Base-by-base conservation (phyloP, 2,113 vertebrate genomes). In the Podarcis muralis region DNA sequence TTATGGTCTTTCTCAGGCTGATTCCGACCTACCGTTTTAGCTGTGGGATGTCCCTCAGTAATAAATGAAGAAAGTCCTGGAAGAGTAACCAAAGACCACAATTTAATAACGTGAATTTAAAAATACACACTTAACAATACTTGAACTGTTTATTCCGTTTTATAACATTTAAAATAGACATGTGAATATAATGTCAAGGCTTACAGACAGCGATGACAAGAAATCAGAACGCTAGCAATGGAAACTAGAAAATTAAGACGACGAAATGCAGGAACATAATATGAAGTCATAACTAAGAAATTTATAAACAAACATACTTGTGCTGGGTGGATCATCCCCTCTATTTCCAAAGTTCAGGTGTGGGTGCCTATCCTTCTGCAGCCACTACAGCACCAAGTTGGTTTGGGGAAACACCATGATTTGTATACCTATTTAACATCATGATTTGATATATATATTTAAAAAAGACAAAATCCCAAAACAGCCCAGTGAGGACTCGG, bases 41-140 rank as follows among this genome's bases (percentile, higher is more conserved):
- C 96, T 97, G 95, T 93, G 98, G 97, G 93, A 98, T 96, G 75
- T 95, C 96, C 91, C 97, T 97, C 96, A 99, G 95, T 84, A 99
- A 93, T 98, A 98, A 98, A 94, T 92, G 96, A 94, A 99, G 97
- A 94, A 99, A 99, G 96, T 99, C 98, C 99, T 99, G 93, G 87
- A 95, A 94, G 95, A 97, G 32, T 76, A 95, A 94, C 72, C 93
- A 93, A 82, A 95, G 2, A 92, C 62, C 12, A 83, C 5, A 85
- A 90, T 95, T 11, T 92, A 94, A 87, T 65, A 57, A 83, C 57
- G 59, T 30, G 32, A 78, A 7, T 88, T 77, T 83, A 80, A 90
- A 82, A 88, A 93, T 92, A 92, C 12, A 23, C 62, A 23, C 78
- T 88, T 93, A 78, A 48, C 94, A 93, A 94, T 68, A 40, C 71